Base-by-base conservation (phyloP, 2,797 vertebrate genomes). In the Pyrocephalus nanus region DNA sequence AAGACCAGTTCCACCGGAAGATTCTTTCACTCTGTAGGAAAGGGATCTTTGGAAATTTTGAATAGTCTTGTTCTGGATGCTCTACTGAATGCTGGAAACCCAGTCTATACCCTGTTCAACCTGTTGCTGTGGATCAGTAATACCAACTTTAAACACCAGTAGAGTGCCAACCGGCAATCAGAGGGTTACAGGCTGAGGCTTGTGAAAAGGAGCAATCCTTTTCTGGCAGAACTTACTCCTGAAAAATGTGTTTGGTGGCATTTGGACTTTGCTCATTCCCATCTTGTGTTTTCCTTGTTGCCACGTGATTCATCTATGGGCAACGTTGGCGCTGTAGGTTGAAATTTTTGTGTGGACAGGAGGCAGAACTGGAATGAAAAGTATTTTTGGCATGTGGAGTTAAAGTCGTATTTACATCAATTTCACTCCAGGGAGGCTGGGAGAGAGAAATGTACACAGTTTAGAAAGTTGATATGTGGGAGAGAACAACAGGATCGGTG, bases 401-500 rank as follows among this genome's bases (percentile, higher is more conserved):
- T 80, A 71, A 76, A 81, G 36, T 12, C 9, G 1, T 40, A 32
- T 48, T 71, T 80, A 23, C 5, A 26, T 36, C 12, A 38, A 3
- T 78, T 92, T 77, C 48, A 50, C 7, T 87, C 9, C 42, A n/a
- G 25, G 43, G 43, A 47, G 42, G 11, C 2, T 47, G 47, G 15
- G 26, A 64, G 45, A 15, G 8, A 89, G 38, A 91, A 70, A 32
- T 11, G 14, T 29, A 25, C 10, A 53, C 45, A 50, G 20, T 26
- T 50, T 50, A 48, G 53, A 25, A 64, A 18, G 26, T 55, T 45
- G 5, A 2, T 73, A 21, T 29, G 30, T 61, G 30, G 11, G 54
- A 65, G 23, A 81, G 15, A 67, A 25, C 19, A 65, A 11, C 2
- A n/a, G 38, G 34, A 23, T 58, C 0, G 0, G 4, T 60, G 30